Conservation (phyloP, 2,888 invertebrate genomes). For the Trisateles emortualis region DNA sequence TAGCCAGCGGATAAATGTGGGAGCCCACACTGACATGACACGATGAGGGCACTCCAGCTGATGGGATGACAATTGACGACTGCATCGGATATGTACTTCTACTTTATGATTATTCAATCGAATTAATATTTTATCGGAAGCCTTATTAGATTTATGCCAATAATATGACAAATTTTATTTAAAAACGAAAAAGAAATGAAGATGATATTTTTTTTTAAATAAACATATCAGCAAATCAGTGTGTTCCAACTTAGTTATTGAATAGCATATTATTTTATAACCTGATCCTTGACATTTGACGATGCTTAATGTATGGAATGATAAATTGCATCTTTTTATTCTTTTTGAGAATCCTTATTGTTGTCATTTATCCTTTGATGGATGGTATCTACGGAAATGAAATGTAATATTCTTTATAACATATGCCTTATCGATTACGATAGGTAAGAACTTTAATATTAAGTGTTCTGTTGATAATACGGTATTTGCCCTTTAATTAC, state of each 20-base stretch:
- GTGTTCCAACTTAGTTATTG: too few relatives aligned
- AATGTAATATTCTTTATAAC: constrained; percentile 1
- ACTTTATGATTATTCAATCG: constrained; percentile 43
- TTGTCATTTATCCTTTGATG: constrained; percentile 35
- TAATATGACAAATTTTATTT: neutral
- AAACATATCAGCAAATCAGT: too few relatives aligned
- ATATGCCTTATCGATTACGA: constrained; percentile 11
- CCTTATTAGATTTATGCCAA: neutral
- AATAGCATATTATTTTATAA: constrained; percentile 12
- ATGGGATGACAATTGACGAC: constrained; percentile 29
- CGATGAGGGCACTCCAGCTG: constrained; percentile 38
- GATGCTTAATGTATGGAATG: constrained; percentile 19
- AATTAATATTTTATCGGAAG: constrained; percentile 33
- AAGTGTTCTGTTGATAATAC: neutral
- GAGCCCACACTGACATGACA: constrained; percentile 38
- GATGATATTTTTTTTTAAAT: too few relatives aligned
- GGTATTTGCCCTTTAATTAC: neutral
- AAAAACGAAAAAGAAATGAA: neutral
- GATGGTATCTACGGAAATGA: constrained; percentile 20
- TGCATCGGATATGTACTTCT: constrained; percentile 40
- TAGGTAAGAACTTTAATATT: neutral
- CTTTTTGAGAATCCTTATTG: constrained; percentile 31
- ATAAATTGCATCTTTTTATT: constrained; percentile 30
- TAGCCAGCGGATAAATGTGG: constrained; percentile 39
- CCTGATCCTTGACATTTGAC: constrained; percentile 18